Evolutionary conservation across 2,888 invertebrate genomes (phyloP).

Genomic region (Venustoraphidia nigricollis): DNA sequence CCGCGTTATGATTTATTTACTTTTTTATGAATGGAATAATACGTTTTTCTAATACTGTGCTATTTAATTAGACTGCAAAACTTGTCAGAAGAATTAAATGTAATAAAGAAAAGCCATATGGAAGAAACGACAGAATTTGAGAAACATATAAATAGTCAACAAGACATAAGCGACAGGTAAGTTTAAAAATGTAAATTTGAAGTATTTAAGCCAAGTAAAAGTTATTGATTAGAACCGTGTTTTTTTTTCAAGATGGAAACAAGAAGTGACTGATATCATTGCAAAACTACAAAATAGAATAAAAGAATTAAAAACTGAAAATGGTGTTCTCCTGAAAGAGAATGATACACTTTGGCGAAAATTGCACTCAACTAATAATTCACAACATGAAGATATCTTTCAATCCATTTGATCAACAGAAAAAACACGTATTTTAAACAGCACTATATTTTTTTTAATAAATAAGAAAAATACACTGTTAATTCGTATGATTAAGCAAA

Average conservation of each 20-base stretch:
- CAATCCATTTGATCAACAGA: too few species aligned
- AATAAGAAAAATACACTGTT: too few species aligned
- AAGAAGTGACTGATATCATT: slow-evolving; percentile 44
- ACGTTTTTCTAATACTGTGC: neutral
- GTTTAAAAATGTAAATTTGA: slow-evolving; percentile 7
- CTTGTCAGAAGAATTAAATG: slow-evolving; percentile 13
- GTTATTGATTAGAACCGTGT: neutral
- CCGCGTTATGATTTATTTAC: too few species aligned
- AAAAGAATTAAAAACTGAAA: slow-evolving; percentile 36
- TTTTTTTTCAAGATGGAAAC: slow-evolving; percentile 38
- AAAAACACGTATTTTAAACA: too few species aligned
- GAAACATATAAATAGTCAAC: slow-evolving; percentile 41
- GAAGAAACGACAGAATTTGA: slow-evolving; percentile 33
- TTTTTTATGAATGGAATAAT: slow-evolving; percentile 6
- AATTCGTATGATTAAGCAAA: too few species aligned
- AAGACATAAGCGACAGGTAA: slow-evolving; percentile 40
- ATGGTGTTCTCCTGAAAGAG: slow-evolving; percentile 14
- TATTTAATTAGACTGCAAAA: neutral
- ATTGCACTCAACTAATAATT: neutral
- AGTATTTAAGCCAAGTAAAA: neutral
- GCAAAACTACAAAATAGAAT: slow-evolving; percentile 42
- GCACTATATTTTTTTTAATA: too few species aligned
- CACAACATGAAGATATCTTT: too few species aligned
- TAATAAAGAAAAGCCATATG: slow-evolving; percentile 14
- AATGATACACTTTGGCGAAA: neutral